Conservation (phyloP, 2,797 vertebrate genomes). For the Molossus molossus region DNA sequence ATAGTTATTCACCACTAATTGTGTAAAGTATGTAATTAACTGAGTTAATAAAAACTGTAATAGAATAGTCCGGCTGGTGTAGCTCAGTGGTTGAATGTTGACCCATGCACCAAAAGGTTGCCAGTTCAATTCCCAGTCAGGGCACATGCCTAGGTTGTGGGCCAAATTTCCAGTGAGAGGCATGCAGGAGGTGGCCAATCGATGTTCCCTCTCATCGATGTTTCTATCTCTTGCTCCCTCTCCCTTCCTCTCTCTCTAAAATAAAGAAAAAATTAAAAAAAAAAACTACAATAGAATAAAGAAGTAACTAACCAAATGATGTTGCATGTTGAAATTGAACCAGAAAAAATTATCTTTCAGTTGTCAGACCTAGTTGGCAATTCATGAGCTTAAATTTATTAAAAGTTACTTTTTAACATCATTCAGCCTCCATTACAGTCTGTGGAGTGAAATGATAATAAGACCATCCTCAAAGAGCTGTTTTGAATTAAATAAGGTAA, state of each 20-base stretch:
- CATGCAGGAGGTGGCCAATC: too few relatives aligned
- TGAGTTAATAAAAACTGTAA: background rate
- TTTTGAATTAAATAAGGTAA: slow-evolving; percentile 19
- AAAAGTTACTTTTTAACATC: slow-evolving; percentile 24
- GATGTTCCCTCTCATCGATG: too few relatives aligned
- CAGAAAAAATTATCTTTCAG: background rate
- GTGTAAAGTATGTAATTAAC: background rate
- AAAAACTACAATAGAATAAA: background rate
- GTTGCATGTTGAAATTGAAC: background rate
- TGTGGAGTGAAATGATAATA: background rate
- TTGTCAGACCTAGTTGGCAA: background rate
- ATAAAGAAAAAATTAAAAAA: too few relatives aligned
- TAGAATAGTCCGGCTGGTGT: too few relatives aligned
- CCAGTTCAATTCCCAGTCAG: too few relatives aligned
- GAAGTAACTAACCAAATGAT: background rate
- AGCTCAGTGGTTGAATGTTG: too few relatives aligned
- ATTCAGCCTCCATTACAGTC: background rate
- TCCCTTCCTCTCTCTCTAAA: too few relatives aligned
- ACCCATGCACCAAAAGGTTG: too few relatives aligned
- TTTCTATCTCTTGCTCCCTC: too few relatives aligned
- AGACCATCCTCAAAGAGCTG: background rate
- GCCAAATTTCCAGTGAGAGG: too few relatives aligned
- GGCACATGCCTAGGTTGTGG: too few relatives aligned
- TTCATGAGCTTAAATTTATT: background rate
- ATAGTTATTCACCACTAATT: background rate